These are phyloP conservation scores for Malthinus seriepunctatus DNA, from an alignment of 2,888 invertebrate genomes.

Conservation along the genomic window DNA sequence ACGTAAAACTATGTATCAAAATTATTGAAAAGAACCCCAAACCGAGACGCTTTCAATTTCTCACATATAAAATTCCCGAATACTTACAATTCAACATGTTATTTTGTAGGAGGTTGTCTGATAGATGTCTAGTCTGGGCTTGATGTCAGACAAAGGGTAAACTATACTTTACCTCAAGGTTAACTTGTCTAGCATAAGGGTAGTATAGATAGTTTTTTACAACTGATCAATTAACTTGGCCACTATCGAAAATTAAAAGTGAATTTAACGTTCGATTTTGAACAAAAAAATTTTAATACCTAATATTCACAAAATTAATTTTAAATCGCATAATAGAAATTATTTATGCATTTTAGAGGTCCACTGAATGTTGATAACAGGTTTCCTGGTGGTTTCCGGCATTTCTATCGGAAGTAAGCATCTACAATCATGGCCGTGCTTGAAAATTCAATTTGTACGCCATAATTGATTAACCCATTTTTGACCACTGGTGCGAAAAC, in stretches of 20 bases:
- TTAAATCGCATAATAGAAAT: neutral
- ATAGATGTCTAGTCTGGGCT: constrained; percentile 31
- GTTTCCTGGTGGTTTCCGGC: constrained; percentile 42
- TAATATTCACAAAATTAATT: neutral
- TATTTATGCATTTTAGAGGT: constrained; percentile 27
- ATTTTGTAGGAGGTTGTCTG: constrained; percentile 36
- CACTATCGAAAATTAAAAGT: neutral
- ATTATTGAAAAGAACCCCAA: no score
- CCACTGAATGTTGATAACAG: constrained; percentile 38
- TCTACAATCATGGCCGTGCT: constrained; percentile 37
- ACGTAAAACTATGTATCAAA: no score
- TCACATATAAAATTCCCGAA: no score
- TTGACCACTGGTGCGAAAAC: no score
- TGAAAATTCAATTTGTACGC: constrained; percentile 40
- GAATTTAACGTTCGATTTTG: neutral
- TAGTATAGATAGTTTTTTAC: constrained; percentile 21
- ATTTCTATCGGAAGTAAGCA: constrained; percentile 37
- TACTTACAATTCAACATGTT: no score
- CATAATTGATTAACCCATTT: no score
- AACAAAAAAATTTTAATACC: neutral
- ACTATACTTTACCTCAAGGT: constrained; percentile 39
- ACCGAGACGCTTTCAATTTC: no score
- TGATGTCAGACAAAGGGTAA: constrained; percentile 37
- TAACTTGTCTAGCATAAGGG: constrained; percentile 37
- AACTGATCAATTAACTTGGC: neutral